Evolutionary conservation across 2,888 invertebrate species (phyloP).

Genomic region (Prosopocoilus inquinatus): DNA sequence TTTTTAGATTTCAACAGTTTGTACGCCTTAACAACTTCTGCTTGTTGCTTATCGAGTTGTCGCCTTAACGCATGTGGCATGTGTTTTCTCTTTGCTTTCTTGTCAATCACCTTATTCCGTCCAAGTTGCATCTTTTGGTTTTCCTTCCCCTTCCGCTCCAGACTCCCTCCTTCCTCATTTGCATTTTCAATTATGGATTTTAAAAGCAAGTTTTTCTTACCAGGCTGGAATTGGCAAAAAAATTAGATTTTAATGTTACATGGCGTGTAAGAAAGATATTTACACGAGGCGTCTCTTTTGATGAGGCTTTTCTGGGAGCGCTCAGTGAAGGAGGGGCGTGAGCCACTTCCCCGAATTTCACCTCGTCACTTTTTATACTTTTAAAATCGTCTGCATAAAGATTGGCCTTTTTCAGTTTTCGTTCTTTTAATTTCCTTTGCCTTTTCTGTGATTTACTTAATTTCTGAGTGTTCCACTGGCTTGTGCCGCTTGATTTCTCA

Average conservation of each 20-base stretch:
- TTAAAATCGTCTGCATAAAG: constrained; percentile 51
- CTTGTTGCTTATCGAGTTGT: constrained; percentile 60
- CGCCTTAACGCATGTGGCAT: constrained; percentile 58
- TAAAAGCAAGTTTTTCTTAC: constrained; percentile 62
- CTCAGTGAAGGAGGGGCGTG: constrained; percentile 70
- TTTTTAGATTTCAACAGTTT: constrained; percentile 53
- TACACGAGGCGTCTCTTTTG: constrained; percentile 49
- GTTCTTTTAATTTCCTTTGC: constrained; percentile 53
- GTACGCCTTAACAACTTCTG: constrained; percentile 60
- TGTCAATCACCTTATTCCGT: constrained; percentile 43
- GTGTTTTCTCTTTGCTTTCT: constrained; percentile 61
- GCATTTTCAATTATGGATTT: constrained; percentile 50
- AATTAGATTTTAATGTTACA: no score
- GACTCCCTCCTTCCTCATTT: constrained; percentile 1
- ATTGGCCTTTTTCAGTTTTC: constrained; percentile 48
- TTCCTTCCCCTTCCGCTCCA: constrained; percentile 36
- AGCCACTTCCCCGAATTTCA: constrained; percentile 73
- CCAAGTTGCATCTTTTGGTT: constrained; percentile 39
- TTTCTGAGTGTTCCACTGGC: constrained; percentile 44
- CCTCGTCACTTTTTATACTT: constrained; percentile 57
- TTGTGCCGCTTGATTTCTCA: constrained; percentile 42
- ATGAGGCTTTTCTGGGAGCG: constrained; percentile 54
- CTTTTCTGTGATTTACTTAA: constrained; percentile 57
- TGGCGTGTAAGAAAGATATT: constrained; percentile 20
- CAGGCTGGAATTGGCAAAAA: constrained; percentile 54